phyloP scores from a whole-genome alignment of 30 jellyfish, hydroid and myxozoan species.

The Cassiopea xamachana region DNA sequence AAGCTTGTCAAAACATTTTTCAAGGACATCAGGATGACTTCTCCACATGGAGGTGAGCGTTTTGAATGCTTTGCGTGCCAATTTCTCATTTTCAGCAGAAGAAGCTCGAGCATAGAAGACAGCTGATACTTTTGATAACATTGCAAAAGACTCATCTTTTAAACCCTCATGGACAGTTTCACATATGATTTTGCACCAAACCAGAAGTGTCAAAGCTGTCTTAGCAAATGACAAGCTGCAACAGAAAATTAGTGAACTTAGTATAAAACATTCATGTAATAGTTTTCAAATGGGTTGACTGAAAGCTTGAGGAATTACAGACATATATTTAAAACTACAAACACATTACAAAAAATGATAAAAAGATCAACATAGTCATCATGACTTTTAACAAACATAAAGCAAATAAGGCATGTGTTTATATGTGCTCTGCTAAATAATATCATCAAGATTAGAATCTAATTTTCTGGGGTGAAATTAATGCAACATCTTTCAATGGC shows the following conservation, averaged over 20 bases:
- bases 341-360: too few species aligned
- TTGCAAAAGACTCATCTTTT: neutral
- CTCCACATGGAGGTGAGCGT: conserved; percentile 26
- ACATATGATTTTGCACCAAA: conserved; percentile 31
- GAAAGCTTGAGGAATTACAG: too few species aligned
- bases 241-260: neutral
- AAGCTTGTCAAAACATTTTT: conserved; percentile 12
- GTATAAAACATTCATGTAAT: too few species aligned
- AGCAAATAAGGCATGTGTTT: too few species aligned
- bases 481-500: too few species aligned
- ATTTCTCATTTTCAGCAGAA: conserved; percentile 10
- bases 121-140: neutral
- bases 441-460: too few species aligned
- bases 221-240: conserved; percentile 26
- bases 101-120: conserved; percentile 19
- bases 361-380: too few species aligned
- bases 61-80: conserved; percentile 18
- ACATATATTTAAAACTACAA: too few species aligned
- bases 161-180: neutral
- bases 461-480: too few species aligned
- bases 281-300: neutral
- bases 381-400: too few species aligned
- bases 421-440: too few species aligned
- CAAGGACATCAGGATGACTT: conserved; percentile 12
- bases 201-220: conserved; percentile 24